Percentiles rank a stretch among this genome's conserved stretches.
Conservation (phyloP, 2,797 vertebrate species). For the Pseudochirops cupreus region DNA sequence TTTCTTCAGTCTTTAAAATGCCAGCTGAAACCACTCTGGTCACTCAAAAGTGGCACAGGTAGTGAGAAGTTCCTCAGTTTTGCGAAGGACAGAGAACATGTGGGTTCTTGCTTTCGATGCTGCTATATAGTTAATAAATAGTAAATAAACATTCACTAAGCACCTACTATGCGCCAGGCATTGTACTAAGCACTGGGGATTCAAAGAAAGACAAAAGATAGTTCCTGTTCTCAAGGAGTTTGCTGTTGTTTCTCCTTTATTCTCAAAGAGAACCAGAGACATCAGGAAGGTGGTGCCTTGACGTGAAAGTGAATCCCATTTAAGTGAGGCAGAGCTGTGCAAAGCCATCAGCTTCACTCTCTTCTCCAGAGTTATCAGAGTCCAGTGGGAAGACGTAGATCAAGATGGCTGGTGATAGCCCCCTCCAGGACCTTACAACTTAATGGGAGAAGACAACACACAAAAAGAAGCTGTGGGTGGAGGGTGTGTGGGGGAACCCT, state of each 20-base stretch:
- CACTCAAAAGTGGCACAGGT: conserved; percentile 21
- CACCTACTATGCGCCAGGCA: neutral
- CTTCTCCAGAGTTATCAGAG: neutral
- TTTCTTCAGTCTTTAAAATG: neutral
- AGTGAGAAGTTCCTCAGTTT: neutral
- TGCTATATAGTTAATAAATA: neutral
- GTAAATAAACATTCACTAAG: neutral
- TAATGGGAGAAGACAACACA: neutral
- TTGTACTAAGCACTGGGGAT: neutral
- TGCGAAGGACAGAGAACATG: neutral
- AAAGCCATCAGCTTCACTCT: neutral
- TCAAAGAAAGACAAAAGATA: neutral
- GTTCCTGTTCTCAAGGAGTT: neutral
- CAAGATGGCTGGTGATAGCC: neutral
- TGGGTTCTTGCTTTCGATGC: neutral
- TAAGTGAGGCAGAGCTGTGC: neutral
- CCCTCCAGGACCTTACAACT: neutral
- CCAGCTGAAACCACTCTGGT: conserved; percentile 4
- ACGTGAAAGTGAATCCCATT: neutral
- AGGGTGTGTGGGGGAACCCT: no score
- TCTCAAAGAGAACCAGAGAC: no score
- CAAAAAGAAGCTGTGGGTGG: neutral
- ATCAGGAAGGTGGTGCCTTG: neutral
- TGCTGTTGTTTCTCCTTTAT: neutral
- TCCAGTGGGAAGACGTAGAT: neutral